Evolutionary conservation across 2,797 vertebrate species (phyloP).

Genomic region (Phyllotis vaccarum): DNA sequence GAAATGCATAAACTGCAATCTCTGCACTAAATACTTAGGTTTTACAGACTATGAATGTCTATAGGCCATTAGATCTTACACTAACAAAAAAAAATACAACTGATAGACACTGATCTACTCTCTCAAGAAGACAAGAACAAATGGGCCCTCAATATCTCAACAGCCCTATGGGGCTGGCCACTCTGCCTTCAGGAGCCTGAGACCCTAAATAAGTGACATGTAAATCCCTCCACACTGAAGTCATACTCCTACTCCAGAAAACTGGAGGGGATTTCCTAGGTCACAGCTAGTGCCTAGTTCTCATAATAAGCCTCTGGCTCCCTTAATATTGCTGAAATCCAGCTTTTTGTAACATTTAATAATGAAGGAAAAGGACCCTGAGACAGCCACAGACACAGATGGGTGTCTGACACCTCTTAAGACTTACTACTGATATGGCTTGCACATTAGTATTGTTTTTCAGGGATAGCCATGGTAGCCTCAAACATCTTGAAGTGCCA

Average conservation of each 20-base stretch:
- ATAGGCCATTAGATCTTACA: background rate
- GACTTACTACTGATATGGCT: conserved; percentile 40
- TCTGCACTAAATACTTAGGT: background rate
- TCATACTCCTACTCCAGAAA: background rate
- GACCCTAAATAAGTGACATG: too few relatives aligned
- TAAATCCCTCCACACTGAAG: too few relatives aligned
- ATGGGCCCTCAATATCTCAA: too few relatives aligned
- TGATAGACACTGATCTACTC: too few relatives aligned
- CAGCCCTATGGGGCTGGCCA: too few relatives aligned
- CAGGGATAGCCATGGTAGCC: background rate
- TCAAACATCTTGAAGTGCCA: background rate
- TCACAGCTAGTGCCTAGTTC: background rate
- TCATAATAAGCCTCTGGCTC: background rate
- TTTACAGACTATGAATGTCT: background rate
- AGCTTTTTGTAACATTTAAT: background rate
- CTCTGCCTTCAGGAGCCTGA: too few relatives aligned
- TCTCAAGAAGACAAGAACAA: too few relatives aligned
- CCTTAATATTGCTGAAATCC: background rate
- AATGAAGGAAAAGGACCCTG: conserved; percentile 10
- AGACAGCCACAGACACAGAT: conserved; percentile 22
- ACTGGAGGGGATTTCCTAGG: background rate
- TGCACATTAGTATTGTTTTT: background rate
- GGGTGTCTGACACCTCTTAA: background rate
- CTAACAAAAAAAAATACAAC: conserved; percentile 50
- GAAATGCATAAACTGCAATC: background rate